These are phyloP conservation scores for Paguma larvata DNA, from an alignment of 2,797 vertebrate genomes.

Conservation along the genomic window DNA sequence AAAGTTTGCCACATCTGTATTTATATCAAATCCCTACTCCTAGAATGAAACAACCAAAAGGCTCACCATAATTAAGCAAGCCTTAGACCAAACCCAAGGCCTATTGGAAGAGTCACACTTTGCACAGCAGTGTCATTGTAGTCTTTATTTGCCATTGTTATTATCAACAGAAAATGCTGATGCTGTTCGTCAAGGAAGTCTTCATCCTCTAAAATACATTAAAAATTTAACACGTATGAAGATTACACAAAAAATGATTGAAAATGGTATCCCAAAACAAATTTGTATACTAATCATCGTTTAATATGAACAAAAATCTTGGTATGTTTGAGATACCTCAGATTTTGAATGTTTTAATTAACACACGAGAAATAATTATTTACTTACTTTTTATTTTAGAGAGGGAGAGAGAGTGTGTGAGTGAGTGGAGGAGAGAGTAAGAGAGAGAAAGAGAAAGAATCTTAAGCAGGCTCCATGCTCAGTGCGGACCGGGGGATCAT, in stretches of 20 bases:
- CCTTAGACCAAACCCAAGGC: conserved; percentile 51
- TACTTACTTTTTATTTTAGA: no score
- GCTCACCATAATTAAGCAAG: conserved; percentile 46
- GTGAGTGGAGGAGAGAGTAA: no score
- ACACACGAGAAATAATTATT: not conserved
- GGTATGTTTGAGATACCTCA: not conserved
- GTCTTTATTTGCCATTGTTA: not conserved
- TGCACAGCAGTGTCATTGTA: not conserved
- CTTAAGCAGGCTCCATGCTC: no score
- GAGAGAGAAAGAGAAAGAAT: no score
- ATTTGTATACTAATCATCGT: not conserved
- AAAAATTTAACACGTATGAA: not conserved
- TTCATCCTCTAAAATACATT: not conserved
- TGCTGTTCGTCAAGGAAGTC: not conserved
- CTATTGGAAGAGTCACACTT: conserved; percentile 20
- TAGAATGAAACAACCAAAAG: conserved; percentile 73
- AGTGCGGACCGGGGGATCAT: no score
- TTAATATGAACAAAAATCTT: not conserved
- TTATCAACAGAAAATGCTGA: not conserved
- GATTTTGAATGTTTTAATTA: conserved; percentile 31
- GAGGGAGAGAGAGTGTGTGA: no score
- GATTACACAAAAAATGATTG: not conserved
- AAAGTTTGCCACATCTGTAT: not conserved
- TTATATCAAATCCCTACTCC: conserved; percentile 51
- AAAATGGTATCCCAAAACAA: not conserved